Conservation (phyloP, 1,140 invertebrate species). For the Argopecten irradians region DNA sequence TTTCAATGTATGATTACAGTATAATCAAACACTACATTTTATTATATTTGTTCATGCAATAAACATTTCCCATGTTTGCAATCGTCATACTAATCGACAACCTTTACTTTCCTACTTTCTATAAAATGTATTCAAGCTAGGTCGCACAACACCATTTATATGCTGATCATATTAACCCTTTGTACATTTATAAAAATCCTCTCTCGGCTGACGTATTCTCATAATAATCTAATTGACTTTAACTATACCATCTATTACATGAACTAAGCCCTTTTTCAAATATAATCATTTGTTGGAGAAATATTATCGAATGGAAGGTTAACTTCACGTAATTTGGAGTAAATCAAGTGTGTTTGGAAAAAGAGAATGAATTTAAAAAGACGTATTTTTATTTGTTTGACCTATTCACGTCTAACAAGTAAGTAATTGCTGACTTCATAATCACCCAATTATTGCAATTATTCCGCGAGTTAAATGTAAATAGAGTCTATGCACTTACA, state of each 20-base stretch:
- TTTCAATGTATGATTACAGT: neutral
- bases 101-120: neutral
- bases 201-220: neutral
- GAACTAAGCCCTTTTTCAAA: neutral
- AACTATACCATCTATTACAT: neutral
- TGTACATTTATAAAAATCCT: neutral
- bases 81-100: neutral
- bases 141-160: neutral
- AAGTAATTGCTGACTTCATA: neutral
- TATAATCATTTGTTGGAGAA: neutral
- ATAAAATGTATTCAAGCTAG: neutral
- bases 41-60: neutral
- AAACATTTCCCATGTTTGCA: neutral
- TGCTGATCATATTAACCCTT: neutral
- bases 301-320: neutral
- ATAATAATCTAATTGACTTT: neutral
- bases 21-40: neutral
- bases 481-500: neutral
- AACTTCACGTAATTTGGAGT: neutral
- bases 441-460: neutral
- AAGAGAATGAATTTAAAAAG: neutral
- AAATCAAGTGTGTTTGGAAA: neutral
- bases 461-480: neutral
- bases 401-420: neutral
- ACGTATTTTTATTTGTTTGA: neutral